Evolutionary conservation across 2,113 vertebrate species (phyloP).

Genomic region (Percopsis transmontana): DNA sequence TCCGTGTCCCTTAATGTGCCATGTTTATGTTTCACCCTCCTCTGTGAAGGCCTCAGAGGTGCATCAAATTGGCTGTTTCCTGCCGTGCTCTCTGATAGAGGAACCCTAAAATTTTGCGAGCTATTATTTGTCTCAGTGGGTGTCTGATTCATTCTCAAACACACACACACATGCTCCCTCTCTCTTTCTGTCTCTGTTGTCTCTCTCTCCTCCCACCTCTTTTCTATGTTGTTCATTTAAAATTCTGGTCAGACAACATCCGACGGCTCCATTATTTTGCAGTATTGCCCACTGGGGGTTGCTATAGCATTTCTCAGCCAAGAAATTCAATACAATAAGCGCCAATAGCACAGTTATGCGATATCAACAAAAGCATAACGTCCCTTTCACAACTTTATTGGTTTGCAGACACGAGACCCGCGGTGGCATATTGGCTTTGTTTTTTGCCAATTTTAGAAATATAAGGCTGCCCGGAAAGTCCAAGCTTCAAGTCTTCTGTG

Average conservation of each 20-base stretch:
- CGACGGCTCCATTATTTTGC: slow-evolving; percentile 59
- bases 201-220: slow-evolving; percentile 50
- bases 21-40: slow-evolving; percentile 36
- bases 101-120: slow-evolving; percentile 49
- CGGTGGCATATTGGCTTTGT: slow-evolving; percentile 27
- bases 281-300: slow-evolving; percentile 65
- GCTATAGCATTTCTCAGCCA: slow-evolving; percentile 46
- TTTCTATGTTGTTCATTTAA: slow-evolving; percentile 64
- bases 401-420: slow-evolving; percentile 29
- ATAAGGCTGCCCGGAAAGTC: background rate
- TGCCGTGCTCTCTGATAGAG: slow-evolving; percentile 46
- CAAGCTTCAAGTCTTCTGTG: no score
- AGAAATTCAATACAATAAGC: slow-evolving; percentile 59
- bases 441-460: slow-evolving; percentile 28
- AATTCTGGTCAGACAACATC: slow-evolving; percentile 69
- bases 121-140: slow-evolving; percentile 68
- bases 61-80: slow-evolving; percentile 50
- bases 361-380: slow-evolving; percentile 63
- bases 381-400: slow-evolving; percentile 60
- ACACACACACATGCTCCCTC: background rate
- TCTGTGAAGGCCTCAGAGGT: slow-evolving; percentile 45
- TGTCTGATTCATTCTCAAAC: slow-evolving; percentile 43
- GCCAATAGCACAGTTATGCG: slow-evolving; percentile 47
- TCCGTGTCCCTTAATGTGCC: slow-evolving; percentile 40
- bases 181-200: slow-evolving; percentile 12